Evolutionary conservation across 2,888 invertebrate species (phyloP).

Genomic region (Desoria tigrina): DNA sequence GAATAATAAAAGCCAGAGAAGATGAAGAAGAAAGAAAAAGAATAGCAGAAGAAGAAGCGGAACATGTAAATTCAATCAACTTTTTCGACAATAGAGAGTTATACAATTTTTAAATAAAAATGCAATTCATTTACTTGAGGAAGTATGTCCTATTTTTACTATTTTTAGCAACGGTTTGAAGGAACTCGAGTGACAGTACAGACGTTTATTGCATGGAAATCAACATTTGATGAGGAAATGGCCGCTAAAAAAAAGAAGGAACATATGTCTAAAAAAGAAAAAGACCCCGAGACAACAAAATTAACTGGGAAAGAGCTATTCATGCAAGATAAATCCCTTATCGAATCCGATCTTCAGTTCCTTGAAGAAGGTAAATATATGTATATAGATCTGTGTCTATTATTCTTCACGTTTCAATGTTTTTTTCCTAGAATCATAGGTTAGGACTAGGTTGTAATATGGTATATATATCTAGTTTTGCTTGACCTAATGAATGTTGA

Average conservation of each 20-base stretch:
- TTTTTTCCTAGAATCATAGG: too few species aligned
- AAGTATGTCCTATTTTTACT: neutral
- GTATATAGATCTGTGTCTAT: conserved; percentile 31
- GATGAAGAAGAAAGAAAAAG: conserved; percentile 63
- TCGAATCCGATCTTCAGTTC: conserved; percentile 95
- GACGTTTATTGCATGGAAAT: conserved; percentile 91
- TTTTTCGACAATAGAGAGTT: neutral
- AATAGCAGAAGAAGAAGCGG: conserved; percentile 74
- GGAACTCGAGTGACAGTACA: conserved; percentile 95
- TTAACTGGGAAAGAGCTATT: conserved; percentile 92
- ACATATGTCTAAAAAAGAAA: conserved; percentile 62
- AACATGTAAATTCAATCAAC: conserved; percentile 65
- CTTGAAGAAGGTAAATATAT: conserved; percentile 88
- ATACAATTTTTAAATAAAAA: too few species aligned
- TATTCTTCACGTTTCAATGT: neutral
- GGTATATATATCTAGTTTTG: neutral
- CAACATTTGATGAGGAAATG: conserved; percentile 86
- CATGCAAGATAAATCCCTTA: conserved; percentile 85
- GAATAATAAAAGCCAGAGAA: conserved; percentile 70
- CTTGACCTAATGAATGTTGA: too few species aligned
- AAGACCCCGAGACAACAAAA: conserved; percentile 74
- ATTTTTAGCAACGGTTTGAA: conserved; percentile 82
- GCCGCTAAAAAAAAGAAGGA: conserved; percentile 65
- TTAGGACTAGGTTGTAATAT: too few species aligned
- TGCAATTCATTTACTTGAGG: neutral